A percentile compares a stretch with the other conserved stretches of the same genome.
These are phyloP conservation scores for Saxidomus purpurata DNA, from an alignment of 1,140 invertebrate species.

Conservation along the genomic window DNA sequence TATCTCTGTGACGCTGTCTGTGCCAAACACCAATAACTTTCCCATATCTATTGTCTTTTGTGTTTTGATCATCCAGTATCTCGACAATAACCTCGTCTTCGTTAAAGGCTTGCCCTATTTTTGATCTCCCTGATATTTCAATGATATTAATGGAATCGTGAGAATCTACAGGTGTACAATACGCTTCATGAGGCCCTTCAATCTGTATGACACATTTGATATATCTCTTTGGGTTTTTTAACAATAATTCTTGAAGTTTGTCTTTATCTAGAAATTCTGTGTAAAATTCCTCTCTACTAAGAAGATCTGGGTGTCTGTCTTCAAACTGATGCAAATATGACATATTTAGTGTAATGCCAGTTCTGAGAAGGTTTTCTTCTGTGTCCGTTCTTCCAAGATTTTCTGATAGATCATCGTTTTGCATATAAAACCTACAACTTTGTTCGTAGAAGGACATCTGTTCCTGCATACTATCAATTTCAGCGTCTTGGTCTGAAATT, in stretches of 20 bases:
- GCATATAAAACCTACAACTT: conserved; percentile 37
- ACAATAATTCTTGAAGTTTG: conserved; percentile 15
- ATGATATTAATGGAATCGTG: conserved; percentile 67
- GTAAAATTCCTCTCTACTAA: conserved; percentile 27
- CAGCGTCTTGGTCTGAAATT: not conserved
- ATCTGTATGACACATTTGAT: conserved; percentile 74
- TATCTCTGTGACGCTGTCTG: conserved; percentile 57
- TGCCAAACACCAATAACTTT: conserved; percentile 77
- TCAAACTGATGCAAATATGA: conserved; percentile 42
- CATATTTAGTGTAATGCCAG: conserved; percentile 25
- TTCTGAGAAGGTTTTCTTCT: conserved; percentile 14
- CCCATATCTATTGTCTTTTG: conserved; percentile 65
- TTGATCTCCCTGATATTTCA: conserved; percentile 77
- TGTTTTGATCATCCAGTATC: conserved; percentile 66
- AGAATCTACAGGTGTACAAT: conserved; percentile 66
- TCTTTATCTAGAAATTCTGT: conserved; percentile 12
- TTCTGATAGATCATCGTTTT: conserved; percentile 9
- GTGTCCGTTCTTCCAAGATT: not conserved
- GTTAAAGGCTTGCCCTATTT: conserved; percentile 78
- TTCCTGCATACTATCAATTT: not conserved
- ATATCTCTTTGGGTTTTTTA: conserved; percentile 65
- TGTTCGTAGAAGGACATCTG: conserved; percentile 50
- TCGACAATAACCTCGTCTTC: conserved; percentile 83
- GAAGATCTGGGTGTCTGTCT: not conserved
- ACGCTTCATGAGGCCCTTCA: conserved; percentile 69